Base-by-base conservation (phyloP, 2,113 vertebrate species). In the Psammodynastes pulverulentus region DNA sequence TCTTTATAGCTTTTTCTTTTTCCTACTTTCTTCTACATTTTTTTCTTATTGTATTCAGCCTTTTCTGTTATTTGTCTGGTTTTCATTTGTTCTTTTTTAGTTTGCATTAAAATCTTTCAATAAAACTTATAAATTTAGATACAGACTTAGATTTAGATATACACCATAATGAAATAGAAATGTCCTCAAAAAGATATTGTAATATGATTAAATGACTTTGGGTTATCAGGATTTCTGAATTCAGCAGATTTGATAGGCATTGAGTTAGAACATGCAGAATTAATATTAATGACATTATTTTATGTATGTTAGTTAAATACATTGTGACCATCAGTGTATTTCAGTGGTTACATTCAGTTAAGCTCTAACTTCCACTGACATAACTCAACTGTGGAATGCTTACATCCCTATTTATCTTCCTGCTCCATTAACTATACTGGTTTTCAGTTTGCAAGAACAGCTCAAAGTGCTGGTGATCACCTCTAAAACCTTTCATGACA, bases 201-300 rank as follows among this genome's bases (percentile, higher is more conserved):
- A 93, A 89, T 15, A 79, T n/a, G 91, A 94, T 93, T 92, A 86
- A 90, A 95, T 93, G 94, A 90, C 91, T 92, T 89, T 93, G 91
- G 95, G 92, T 96, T 95, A 96, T 95, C 95, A 95, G 96, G 88
- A 87, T 87, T 95, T 87, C 92, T 96, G 91, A 58, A 91, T 84
- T 93, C 92, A 90, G 86, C 90, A 51, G 56, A 89, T 95, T 95
- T 95, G 95, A 91, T 92, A 95, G 93, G 94, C 93, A 39, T 0
- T 0, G 5, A 26, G 8, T 54, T 89, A 46, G 17, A 51, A 87
- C 9, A 51, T 51, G 15, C 26, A 51, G 1, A 49, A 29, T 51
- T n/a, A 51, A 87, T 29, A 48, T 86, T 67, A n/a, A 15, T 90
- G 34, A 2, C 10, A 12, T 13, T 89, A 39, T 39, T 24, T 79